A percentile compares a stretch with the other conserved stretches of the same genome.
Evolutionary conservation across 2,888 invertebrate species (phyloP).

Genomic region (Metopia argyrocephala): DNA sequence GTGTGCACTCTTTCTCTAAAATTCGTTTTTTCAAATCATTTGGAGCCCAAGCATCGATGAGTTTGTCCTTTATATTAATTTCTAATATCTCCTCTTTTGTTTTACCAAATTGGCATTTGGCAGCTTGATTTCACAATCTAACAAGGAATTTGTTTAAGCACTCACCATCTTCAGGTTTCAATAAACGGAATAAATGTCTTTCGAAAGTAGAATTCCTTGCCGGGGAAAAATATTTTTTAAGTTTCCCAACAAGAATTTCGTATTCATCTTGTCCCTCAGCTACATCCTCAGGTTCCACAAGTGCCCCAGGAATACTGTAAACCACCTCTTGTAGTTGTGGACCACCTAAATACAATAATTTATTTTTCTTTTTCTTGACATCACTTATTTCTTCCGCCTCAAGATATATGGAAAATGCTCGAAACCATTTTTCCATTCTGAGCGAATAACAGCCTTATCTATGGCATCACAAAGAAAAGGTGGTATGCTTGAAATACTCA

Average conservation of each 20-base stretch:
- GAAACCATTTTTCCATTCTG: not conserved
- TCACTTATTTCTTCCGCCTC: constrained; percentile 53
- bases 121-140: no score
- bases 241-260: constrained; percentile 20
- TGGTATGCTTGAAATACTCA: not conserved
- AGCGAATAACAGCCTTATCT: not conserved
- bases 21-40: not conserved
- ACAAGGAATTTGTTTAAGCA: constrained; percentile 70
- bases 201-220: no score
- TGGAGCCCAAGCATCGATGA: not conserved
- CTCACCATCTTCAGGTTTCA: constrained; percentile 69
- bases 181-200: no score
- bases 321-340: constrained; percentile 47
- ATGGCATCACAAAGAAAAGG: not conserved
- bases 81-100: no score
- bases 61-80: constrained; percentile 61
- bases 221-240: constrained; percentile 38
- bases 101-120: no score
- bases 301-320: constrained; percentile 13
- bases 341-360: constrained; percentile 53
- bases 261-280: no score
- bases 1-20: not conserved
- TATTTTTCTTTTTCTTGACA: constrained; percentile 35
- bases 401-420: no score
- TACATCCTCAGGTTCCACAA: no score